Base-by-base conservation (phyloP, 2,888 invertebrate species). In the Drosophila anomelani region DNA sequence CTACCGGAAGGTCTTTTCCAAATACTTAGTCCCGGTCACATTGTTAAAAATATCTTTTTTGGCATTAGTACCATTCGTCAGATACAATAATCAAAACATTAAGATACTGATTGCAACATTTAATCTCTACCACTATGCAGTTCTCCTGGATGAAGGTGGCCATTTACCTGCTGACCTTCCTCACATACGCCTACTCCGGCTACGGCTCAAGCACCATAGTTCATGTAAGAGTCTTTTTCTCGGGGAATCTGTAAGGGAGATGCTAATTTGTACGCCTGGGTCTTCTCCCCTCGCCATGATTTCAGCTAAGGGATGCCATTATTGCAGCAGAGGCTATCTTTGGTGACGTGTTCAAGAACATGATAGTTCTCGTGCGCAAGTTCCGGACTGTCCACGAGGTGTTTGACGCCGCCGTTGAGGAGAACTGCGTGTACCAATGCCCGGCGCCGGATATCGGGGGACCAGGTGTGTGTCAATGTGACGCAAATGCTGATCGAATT, bases 401-500 rank as follows among this genome's bases (percentile, higher is more conserved):
- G 7, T 95, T 97, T 84, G 96, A 97, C 92, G 96, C 96, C 4
- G 97, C 97, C 17, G 95, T 97, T 2, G 97, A 97, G 85, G 97
- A 97, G 91, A 94, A 96, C 66, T 97, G 97, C 85, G 91, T 95
- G 67, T 97, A 94, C 92, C 94, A 94, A 64, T 97, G 97, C 90
- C 95, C 96, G 29, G 94, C 63, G 4, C 71, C 80, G 0, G 85
- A 87, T 5, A 86, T 82, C 17, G 81, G 77, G 4, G 86, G 83
- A 34, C 69, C 93, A 91, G 96, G 97, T 68, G 57, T 38, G 39
- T 57, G 47, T 34, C 5, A 23, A 8, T 34, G 36, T 53, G 36
- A 53, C 60, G 41, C 58, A 34, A 61, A 51, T 41, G 38, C 51
- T 34, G 53, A 57, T 36, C 62, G 72, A 67, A 74, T 79, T 82